These are phyloP conservation scores for Selenia dentaria DNA, from an alignment of 2,888 invertebrate species.

Conservation along the genomic window DNA sequence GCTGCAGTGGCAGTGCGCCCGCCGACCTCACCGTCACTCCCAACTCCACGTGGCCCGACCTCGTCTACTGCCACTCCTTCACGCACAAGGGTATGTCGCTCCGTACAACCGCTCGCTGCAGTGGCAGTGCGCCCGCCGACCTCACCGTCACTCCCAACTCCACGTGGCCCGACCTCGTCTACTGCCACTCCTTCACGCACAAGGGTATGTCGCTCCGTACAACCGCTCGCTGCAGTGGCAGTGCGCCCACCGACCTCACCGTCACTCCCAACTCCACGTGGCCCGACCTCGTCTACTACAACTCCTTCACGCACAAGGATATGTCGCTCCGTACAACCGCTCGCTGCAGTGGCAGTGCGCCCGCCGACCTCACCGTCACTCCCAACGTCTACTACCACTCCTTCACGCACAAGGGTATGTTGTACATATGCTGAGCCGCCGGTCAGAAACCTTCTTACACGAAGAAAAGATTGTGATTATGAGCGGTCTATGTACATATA, in stretches of 20 bases:
- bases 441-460: too few species aligned
- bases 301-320: slow-evolving; percentile 96
- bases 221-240: slow-evolving; percentile 88
- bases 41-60: slow-evolving; percentile 95
- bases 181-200: slow-evolving; percentile 97
- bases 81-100: slow-evolving; percentile 89
- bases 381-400: slow-evolving; percentile 98
- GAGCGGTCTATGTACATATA: too few species aligned
- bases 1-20: slow-evolving; percentile 89
- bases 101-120: slow-evolving; percentile 86
- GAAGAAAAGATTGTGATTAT: too few species aligned
- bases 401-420: slow-evolving; percentile 92
- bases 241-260: slow-evolving; percentile 90
- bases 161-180: slow-evolving; percentile 96
- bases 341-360: slow-evolving; percentile 89
- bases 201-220: slow-evolving; percentile 79
- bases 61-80: slow-evolving; percentile 97
- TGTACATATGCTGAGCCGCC: too few species aligned
- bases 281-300: slow-evolving; percentile 96
- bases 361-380: slow-evolving; percentile 90
- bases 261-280: slow-evolving; percentile 95
- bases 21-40: slow-evolving; percentile 92
- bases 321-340: slow-evolving; percentile 71
- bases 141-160: slow-evolving; percentile 94
- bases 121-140: slow-evolving; percentile 89